Evolutionary conservation across 1,140 invertebrate genomes (phyloP).

Genomic region (Euschistus heros): DNA sequence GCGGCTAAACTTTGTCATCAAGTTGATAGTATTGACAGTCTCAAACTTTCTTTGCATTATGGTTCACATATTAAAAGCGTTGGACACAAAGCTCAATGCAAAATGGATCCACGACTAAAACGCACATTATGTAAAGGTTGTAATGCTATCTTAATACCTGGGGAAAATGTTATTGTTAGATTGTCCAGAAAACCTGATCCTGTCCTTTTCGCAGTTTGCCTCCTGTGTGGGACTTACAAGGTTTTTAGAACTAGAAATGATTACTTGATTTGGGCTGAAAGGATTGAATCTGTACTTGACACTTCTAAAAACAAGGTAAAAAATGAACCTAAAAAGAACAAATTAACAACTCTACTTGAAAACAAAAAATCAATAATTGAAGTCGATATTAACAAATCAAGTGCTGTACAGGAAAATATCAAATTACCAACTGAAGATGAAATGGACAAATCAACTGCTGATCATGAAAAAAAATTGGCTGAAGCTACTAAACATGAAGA

Average conservation of each 20-base stretch:
- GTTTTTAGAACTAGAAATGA: conserved; percentile 16
- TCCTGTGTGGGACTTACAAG: conserved; percentile 21
- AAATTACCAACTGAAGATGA: neutral
- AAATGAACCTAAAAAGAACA: neutral
- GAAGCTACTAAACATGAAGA: neutral
- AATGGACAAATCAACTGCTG: neutral
- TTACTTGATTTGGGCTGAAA: conserved; percentile 24
- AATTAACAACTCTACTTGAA: neutral
- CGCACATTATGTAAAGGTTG: conserved; percentile 31
- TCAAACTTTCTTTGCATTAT: conserved; percentile 26
- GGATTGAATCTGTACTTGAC: conserved; percentile 13
- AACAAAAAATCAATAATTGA: neutral
- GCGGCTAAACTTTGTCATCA: conserved; percentile 22
- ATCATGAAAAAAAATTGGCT: neutral
- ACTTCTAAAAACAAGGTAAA: neutral
- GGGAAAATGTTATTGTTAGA: conserved; percentile 29
- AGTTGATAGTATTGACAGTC: neutral
- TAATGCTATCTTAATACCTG: conserved; percentile 29
- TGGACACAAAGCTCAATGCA: conserved; percentile 26
- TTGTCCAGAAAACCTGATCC: conserved; percentile 28
- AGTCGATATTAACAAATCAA: neutral
- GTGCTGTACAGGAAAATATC: neutral
- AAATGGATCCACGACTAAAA: conserved; percentile 29
- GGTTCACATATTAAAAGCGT: conserved; percentile 26
- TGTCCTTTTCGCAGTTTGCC: conserved; percentile 28